Conservation (phyloP, 2,113 vertebrate species). For the Tonatia bakeri region DNA sequence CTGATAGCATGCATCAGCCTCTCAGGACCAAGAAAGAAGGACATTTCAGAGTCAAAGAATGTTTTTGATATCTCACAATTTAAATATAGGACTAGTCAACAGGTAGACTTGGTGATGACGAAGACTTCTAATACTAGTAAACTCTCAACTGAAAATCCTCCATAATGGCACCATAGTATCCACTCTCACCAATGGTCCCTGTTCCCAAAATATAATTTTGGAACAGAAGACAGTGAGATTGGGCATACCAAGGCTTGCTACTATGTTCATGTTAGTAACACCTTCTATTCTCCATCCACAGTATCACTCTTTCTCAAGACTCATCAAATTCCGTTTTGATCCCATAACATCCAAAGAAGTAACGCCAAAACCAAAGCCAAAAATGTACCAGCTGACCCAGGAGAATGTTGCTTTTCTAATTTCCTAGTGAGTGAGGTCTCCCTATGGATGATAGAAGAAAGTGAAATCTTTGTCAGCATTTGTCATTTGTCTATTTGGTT, state of each 20-base stretch:
- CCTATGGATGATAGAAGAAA: neutral
- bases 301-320: neutral
- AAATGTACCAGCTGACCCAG: neutral
- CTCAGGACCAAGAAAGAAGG: neutral
- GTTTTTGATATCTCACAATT: neutral
- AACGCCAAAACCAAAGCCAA: neutral
- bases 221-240: neutral
- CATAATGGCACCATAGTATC: neutral
- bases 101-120: neutral
- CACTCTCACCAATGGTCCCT: neutral
- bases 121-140: neutral
- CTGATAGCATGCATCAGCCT: neutral
- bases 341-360: neutral
- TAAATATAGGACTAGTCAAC: neutral
- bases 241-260: neutral
- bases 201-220: neutral
- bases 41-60: neutral
- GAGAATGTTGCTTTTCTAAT: neutral
- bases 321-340: constrained; percentile 19
- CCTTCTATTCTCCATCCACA: neutral
- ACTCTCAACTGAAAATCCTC: neutral
- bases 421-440: neutral
- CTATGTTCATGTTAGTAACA: neutral
- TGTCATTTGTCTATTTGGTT: neutral
- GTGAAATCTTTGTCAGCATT: neutral